Evolutionary conservation across 2,888 invertebrate genomes (phyloP).

Genomic region (Neoaliturus tenellus): DNA sequence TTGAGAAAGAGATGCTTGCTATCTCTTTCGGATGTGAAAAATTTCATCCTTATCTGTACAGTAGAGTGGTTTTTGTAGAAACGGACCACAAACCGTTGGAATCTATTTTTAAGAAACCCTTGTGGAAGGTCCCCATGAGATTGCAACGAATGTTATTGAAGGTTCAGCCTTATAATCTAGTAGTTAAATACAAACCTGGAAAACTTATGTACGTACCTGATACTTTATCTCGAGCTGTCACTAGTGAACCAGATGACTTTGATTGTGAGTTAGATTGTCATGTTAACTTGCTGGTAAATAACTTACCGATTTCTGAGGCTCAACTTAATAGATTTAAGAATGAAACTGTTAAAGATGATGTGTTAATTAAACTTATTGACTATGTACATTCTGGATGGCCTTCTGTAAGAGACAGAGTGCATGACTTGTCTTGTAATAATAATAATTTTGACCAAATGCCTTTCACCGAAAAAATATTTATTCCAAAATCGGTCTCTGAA

Average conservation of each 20-base stretch:
- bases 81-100: constrained; percentile 69
- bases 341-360: constrained; percentile 39
- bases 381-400: constrained; percentile 48
- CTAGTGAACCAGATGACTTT: constrained; percentile 47
- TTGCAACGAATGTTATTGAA: constrained; percentile 59
- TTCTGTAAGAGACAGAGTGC: constrained; percentile 8
- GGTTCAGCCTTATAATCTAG: constrained; percentile 44
- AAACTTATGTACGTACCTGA: constrained; percentile 65
- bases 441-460: no score
- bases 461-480: no score
- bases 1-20: constrained; percentile 70
- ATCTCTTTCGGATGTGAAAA: constrained; percentile 67
- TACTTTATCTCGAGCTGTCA: constrained; percentile 53
- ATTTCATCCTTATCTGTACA: constrained; percentile 70
- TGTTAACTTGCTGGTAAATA: constrained; percentile 20
- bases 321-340: constrained; percentile 27
- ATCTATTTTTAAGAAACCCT: constrained; percentile 64
- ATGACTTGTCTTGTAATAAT: no score
- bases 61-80: constrained; percentile 64
- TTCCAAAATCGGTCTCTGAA: no score
- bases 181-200: constrained; percentile 49
- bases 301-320: constrained; percentile 51
- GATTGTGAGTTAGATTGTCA: constrained; percentile 43
- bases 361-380: constrained; percentile 34
- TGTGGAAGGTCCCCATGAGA: constrained; percentile 56